These are phyloP conservation scores for Cistogaster globosa DNA, from an alignment of 2,888 invertebrate species.

Conservation along the genomic window DNA sequence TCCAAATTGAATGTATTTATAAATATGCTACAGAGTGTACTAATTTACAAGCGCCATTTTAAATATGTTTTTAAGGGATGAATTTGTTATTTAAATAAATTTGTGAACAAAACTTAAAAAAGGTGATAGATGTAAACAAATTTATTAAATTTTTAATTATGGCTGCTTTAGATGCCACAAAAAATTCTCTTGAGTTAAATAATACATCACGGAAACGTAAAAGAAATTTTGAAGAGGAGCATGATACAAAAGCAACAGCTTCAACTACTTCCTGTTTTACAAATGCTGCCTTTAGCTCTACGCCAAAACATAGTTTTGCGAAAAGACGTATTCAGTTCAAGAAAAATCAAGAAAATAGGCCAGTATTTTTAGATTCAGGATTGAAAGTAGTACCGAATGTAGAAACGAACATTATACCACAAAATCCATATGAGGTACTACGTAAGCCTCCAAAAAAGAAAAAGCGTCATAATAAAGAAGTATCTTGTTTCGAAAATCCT, in stretches of 20 bases:
- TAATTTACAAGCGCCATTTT: constrained; percentile 44
- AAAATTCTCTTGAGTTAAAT: constrained; percentile 42
- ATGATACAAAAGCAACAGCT: constrained; percentile 42
- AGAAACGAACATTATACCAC: constrained; percentile 70
- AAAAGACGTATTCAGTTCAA: constrained; percentile 75
- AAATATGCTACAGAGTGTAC: no score
- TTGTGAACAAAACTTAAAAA: not conserved
- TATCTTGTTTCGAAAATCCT: constrained; percentile 81
- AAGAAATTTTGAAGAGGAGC: constrained; percentile 75
- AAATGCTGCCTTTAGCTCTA: constrained; percentile 81
- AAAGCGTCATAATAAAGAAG: constrained; percentile 76
- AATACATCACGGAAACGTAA: constrained; percentile 80
- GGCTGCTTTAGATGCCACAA: constrained; percentile 33
- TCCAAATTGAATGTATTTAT: no score
- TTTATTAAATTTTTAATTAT: constrained; percentile 19
- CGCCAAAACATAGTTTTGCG: constrained; percentile 79
- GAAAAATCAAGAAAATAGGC: constrained; percentile 70
- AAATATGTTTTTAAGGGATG: constrained; percentile 21
- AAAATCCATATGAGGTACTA: constrained; percentile 81
- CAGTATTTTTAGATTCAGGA: constrained; percentile 73
- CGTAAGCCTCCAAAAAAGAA: constrained; percentile 82
- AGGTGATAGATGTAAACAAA: not conserved
- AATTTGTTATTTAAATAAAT: not conserved
- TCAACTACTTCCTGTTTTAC: constrained; percentile 76
- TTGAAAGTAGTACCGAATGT: constrained; percentile 81